Evolutionary conservation across 35 echinoderm and acorn worm species (phyloP).

Genomic region (Lytechinus variegatus): DNA sequence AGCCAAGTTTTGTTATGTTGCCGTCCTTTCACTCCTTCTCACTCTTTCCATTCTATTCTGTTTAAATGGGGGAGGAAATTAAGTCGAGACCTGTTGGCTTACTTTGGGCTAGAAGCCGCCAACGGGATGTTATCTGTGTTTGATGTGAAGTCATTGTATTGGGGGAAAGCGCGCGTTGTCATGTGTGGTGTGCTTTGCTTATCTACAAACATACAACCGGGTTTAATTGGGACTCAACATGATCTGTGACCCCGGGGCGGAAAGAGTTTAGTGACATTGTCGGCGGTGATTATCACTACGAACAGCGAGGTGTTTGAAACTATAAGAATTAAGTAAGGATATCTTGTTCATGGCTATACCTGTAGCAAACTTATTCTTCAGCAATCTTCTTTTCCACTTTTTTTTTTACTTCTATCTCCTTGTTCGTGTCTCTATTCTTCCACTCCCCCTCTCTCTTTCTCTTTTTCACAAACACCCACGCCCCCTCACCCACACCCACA

Average conservation of each 20-base stretch:
- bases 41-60: neutral
- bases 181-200: slow-evolving; percentile 12
- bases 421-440: neutral
- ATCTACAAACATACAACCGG: slow-evolving; percentile 2
- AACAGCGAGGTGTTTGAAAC: neutral
- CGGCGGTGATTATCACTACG: neutral
- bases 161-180: neutral
- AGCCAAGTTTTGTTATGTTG: slow-evolving; percentile 18
- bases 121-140: slow-evolving; percentile 17
- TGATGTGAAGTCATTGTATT: slow-evolving; percentile 30
- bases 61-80: slow-evolving; percentile 26
- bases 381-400: neutral
- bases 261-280: slow-evolving; percentile 19
- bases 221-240: slow-evolving; percentile 12
- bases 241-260: neutral
- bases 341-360: neutral
- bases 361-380: neutral
- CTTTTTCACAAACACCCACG: neutral
- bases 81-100: slow-evolving; percentile 36
- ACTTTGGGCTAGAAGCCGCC: slow-evolving; percentile 14
- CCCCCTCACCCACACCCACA: no score
- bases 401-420: neutral
- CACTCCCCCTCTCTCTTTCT: neutral
- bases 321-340: neutral
- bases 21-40: neutral